Conservation (phyloP, 2,113 vertebrate species). For the Crypturellus undulatus region DNA sequence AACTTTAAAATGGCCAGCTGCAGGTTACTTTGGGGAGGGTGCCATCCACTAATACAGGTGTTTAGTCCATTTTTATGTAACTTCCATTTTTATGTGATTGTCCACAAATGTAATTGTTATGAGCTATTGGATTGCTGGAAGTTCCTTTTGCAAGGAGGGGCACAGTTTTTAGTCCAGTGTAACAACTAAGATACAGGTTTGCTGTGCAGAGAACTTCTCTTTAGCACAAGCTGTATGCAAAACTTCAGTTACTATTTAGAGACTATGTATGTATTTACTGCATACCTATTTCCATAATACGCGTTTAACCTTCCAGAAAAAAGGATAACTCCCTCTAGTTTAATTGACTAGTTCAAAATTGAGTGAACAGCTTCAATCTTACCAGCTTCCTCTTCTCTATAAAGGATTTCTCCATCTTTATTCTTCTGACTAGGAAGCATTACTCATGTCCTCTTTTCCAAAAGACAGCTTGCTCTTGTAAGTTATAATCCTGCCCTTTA, state of each 20-base stretch:
- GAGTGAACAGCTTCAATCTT: not conserved
- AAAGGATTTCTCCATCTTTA: constrained; percentile 52
- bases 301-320: not conserved
- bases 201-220: not conserved
- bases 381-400: constrained; percentile 35
- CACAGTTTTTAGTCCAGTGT: not conserved
- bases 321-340: not conserved
- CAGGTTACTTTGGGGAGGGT: not conserved
- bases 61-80: not conserved
- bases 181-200: not conserved
- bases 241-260: not conserved
- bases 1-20: not conserved
- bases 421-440: constrained; percentile 34
- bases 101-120: not conserved
- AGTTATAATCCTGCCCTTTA: constrained; percentile 25
- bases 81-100: not conserved
- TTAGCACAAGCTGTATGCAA: not conserved
- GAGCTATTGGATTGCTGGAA: not conserved
- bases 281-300: not conserved
- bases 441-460: constrained; percentile 37
- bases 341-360: not conserved
- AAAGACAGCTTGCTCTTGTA: constrained; percentile 34
- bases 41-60: not conserved
- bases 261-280: not conserved
- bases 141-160: not conserved